phyloP scores from a whole-genome alignment of 2,888 invertebrate genomes.

The Cephus pulcher region DNA sequence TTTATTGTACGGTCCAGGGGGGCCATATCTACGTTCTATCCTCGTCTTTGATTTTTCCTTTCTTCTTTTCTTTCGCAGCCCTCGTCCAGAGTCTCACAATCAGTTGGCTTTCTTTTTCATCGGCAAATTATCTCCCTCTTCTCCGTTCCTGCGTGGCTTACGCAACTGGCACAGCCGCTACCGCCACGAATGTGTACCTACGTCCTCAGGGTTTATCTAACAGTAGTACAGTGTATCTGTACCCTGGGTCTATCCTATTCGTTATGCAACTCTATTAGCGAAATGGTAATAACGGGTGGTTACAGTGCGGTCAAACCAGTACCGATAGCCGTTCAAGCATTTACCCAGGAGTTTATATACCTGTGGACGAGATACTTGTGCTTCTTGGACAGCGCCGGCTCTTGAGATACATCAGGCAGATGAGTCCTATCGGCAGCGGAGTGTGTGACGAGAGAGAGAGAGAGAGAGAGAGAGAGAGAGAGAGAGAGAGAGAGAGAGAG shows the following conservation, averaged over 20 bases:
- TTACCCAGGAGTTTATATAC: neutral
- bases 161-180: neutral
- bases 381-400: neutral
- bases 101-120: neutral
- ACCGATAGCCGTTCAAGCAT: neutral
- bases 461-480: neutral
- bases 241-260: slow-evolving; percentile 9
- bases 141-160: neutral
- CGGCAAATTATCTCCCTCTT: neutral
- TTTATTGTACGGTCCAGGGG: neutral
- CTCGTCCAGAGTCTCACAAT: neutral
- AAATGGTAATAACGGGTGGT: slow-evolving; percentile 15
- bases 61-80: neutral
- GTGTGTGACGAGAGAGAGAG: neutral
- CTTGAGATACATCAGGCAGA: slow-evolving; percentile 1
- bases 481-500: neutral
- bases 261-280: slow-evolving; percentile 23
- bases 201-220: slow-evolving; percentile 6
- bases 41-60: neutral
- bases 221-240: neutral
- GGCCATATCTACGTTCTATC: neutral
- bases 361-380: neutral
- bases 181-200: neutral
- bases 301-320: slow-evolving; percentile 15
- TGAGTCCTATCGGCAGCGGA: neutral